These are phyloP conservation scores for Pampusana beccarii DNA, from an alignment of 2,113 vertebrate species.

Conservation along the genomic window DNA sequence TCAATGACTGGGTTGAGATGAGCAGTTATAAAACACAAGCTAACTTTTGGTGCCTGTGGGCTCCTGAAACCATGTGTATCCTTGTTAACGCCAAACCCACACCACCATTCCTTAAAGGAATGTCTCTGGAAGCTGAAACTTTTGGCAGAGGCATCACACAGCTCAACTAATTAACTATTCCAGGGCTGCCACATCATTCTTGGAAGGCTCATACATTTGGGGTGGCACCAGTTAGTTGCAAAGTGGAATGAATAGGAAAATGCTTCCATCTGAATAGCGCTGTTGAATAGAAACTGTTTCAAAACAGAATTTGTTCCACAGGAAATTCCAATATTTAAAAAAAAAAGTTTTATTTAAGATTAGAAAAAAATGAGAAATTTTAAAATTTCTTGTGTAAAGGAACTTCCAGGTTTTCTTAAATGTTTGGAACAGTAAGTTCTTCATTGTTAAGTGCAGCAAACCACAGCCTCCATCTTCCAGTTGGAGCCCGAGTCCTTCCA, in stretches of 20 bases:
- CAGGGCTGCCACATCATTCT: slow-evolving; percentile 61
- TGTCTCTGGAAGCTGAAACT: slow-evolving; percentile 62
- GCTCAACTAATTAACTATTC: slow-evolving; percentile 60
- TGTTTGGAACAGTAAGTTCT: background rate
- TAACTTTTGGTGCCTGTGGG: slow-evolving; percentile 64
- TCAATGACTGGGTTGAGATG: slow-evolving; percentile 53
- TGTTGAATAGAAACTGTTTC: slow-evolving; percentile 40
- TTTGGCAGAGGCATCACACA: slow-evolving; percentile 52
- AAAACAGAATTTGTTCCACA: slow-evolving; percentile 36
- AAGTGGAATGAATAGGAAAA: slow-evolving; percentile 62
- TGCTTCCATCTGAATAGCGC: slow-evolving; percentile 47
- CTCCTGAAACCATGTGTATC: slow-evolving; percentile 54
- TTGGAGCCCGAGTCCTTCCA: background rate
- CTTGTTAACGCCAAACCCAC: slow-evolving; percentile 61
- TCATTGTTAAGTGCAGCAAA: background rate
- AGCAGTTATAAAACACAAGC: slow-evolving; percentile 55
- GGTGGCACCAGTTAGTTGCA: slow-evolving; percentile 51
- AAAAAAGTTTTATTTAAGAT: background rate
- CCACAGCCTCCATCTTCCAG: background rate
- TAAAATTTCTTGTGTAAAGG: background rate
- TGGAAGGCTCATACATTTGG: slow-evolving; percentile 45
- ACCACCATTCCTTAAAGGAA: slow-evolving; percentile 60
- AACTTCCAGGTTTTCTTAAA: slow-evolving; percentile 11
- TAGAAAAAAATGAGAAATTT: slow-evolving; percentile 31
- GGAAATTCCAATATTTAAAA: slow-evolving; percentile 24